These are phyloP conservation scores for Ischnura elegans DNA, from an alignment of 2,888 invertebrate genomes.

Conservation along the genomic window DNA sequence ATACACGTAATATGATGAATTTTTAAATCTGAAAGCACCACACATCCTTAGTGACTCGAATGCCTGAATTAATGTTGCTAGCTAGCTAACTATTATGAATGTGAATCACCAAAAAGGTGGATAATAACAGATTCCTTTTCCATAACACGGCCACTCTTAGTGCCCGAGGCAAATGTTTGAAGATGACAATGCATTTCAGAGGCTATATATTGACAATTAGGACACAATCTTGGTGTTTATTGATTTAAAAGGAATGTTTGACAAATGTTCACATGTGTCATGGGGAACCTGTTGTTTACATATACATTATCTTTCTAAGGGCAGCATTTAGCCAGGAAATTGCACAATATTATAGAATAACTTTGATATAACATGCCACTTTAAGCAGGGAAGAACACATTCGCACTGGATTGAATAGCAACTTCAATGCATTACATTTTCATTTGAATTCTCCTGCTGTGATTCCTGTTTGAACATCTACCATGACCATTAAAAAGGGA, in stretches of 20 bases:
- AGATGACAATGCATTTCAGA: slow-evolving; percentile 41
- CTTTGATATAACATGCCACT: slow-evolving; percentile 33
- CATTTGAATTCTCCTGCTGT: slow-evolving; percentile 47
- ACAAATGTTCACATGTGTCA: slow-evolving; percentile 55
- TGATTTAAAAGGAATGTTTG: slow-evolving; percentile 39
- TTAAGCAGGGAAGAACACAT: slow-evolving; percentile 54
- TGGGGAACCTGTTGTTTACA: slow-evolving; percentile 43
- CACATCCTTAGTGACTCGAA: slow-evolving; percentile 61
- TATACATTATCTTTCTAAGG: slow-evolving; percentile 50
- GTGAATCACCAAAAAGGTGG: slow-evolving; percentile 49
- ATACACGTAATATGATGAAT: slow-evolving; percentile 50
- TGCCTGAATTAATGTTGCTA: slow-evolving; percentile 47
- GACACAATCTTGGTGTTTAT: slow-evolving; percentile 43
- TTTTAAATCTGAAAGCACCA: slow-evolving; percentile 63
- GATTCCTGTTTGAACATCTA: slow-evolving; percentile 39
- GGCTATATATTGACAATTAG: slow-evolving; percentile 46
- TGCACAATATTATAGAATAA: slow-evolving; percentile 53
- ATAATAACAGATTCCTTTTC: slow-evolving; percentile 54
- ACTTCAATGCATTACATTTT: slow-evolving; percentile 42
- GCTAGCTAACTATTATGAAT: slow-evolving; percentile 65
- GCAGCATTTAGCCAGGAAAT: slow-evolving; percentile 63
- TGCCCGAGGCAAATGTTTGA: slow-evolving; percentile 43
- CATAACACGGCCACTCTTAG: slow-evolving; percentile 49
- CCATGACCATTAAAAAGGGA: slow-evolving; percentile 37
- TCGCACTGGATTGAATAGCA: slow-evolving; percentile 48